Percentiles rank a stretch among this genome's conserved stretches.
phyloP scores from a whole-genome alignment of 2,797 vertebrate genomes.

The Sebastes cheni region DNA sequence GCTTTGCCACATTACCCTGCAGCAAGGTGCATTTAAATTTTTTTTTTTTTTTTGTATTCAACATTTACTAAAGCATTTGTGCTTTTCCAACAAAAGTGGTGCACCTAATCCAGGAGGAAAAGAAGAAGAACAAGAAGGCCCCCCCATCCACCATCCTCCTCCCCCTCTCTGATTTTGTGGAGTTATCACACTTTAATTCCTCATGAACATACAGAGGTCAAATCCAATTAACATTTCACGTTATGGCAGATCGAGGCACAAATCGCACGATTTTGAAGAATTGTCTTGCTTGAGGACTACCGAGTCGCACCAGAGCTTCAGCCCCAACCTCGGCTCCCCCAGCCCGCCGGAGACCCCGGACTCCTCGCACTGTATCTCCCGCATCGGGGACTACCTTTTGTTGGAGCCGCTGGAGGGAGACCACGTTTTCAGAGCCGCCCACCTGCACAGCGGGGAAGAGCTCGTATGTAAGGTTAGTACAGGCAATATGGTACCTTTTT shows the following conservation, averaged over 20 bases:
- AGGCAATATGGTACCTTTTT: neutral
- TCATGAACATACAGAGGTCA: conserved; percentile 99
- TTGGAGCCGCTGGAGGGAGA: conserved; percentile 98
- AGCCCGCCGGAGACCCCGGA: conserved; percentile 98
- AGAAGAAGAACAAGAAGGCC: conserved; percentile 44
- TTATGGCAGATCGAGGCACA: conserved; percentile 98
- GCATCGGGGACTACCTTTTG: conserved; percentile 99
- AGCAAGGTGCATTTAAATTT: neutral
- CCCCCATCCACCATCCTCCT: neutral
- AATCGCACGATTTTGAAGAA: conserved; percentile 98
- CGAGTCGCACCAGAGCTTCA: conserved; percentile 95
- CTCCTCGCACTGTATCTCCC: conserved; percentile 98
- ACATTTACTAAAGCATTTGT: conserved; percentile 3
- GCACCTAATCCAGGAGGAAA: conserved; percentile 19
- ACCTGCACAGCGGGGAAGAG: conserved; percentile 98
- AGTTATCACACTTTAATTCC: conserved; percentile 85
- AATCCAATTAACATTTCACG: conserved; percentile 99
- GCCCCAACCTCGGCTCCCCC: conserved; percentile 97
- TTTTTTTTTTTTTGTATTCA: neutral
- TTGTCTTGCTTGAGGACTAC: conserved; percentile 92
- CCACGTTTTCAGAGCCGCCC: conserved; percentile 96
- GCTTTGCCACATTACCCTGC: neutral
- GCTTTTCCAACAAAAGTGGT: conserved; percentile 35
- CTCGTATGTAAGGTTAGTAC: conserved; percentile 95
- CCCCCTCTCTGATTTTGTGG: conserved; percentile 53